Percentiles rank a stretch among this genome's conserved stretches.
Conservation (phyloP, 2,797 vertebrate species). For the Pachyuromys duprasi region DNA sequence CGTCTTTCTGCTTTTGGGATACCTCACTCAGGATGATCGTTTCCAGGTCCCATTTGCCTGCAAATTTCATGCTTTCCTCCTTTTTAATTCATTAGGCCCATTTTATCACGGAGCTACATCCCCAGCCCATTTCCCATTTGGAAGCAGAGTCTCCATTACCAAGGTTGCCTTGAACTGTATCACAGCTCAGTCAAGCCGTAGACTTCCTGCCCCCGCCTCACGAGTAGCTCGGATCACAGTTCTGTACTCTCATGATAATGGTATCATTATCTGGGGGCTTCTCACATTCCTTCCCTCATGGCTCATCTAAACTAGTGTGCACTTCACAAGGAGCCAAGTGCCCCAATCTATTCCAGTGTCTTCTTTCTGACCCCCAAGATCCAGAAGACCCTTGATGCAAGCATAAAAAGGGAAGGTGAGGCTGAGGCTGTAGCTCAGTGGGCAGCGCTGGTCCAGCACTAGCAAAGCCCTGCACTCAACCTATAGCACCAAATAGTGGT, state of each 20-base stretch:
- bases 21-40: too few relatives aligned
- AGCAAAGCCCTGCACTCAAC: not conserved
- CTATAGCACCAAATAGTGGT: not conserved
- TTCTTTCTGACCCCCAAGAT: not conserved
- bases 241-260: not conserved
- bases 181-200: not conserved
- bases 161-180: not conserved
- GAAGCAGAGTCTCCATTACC: not conserved
- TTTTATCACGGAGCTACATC: not conserved
- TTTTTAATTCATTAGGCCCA: not conserved
- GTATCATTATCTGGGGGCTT: not conserved
- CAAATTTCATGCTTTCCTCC: too few relatives aligned
- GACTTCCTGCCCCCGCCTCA: not conserved
- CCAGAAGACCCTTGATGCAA: not conserved
- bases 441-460: not conserved
- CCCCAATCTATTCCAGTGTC: not conserved
- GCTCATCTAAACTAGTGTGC: not conserved
- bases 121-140: not conserved
- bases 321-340: not conserved
- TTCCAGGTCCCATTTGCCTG: too few relatives aligned
- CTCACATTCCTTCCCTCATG: not conserved
- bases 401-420: not conserved
- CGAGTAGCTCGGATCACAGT: not conserved
- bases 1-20: too few relatives aligned
- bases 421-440: not conserved